Percentiles rank a stretch among this genome's conserved stretches.
Evolutionary conservation across 2,888 invertebrate genomes (phyloP).

Genomic region (Dyspetes luteomarginatus): DNA sequence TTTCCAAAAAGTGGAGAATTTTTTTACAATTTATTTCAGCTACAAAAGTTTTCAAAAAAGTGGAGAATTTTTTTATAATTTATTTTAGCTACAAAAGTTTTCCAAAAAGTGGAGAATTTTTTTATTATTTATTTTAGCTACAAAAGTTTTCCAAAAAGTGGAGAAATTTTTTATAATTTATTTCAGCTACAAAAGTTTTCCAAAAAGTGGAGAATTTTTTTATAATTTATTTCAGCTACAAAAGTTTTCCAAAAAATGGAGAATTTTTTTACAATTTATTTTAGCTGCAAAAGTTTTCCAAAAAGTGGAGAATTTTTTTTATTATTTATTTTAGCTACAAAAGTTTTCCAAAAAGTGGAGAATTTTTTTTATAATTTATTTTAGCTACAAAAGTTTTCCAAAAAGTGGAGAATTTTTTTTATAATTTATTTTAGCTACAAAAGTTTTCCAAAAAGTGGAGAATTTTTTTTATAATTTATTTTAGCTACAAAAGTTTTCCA

Average conservation of each 20-base stretch:
- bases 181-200: neutral
- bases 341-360: neutral
- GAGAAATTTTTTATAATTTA: no score
- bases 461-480: neutral
- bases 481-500: neutral
- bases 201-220: no score
- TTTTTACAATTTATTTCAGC: no score
- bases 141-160: neutral
- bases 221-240: no score
- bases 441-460: neutral
- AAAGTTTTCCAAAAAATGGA: neutral
- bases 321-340: no score
- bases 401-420: neutral
- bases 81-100: neutral
- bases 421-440: no score
- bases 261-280: neutral
- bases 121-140: neutral
- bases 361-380: neutral
- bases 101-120: neutral
- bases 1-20: no score
- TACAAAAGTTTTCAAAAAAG: neutral
- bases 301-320: neutral
- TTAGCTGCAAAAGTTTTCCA: neutral
- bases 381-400: neutral
- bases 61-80: no score